Conservation (phyloP, 1,140 invertebrate species). For the Scylla paramamosain region DNA sequence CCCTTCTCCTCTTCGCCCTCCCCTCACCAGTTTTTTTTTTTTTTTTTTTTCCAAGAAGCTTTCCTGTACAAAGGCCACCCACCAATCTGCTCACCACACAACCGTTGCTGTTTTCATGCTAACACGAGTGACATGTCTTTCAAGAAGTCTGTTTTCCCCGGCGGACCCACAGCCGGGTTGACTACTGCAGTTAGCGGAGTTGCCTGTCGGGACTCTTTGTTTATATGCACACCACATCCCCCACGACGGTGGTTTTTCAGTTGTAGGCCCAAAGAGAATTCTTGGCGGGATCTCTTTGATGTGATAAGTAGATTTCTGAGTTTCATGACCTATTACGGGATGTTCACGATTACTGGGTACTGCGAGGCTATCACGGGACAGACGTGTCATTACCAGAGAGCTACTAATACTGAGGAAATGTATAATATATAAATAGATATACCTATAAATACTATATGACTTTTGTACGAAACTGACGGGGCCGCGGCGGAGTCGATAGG, state of each 20-base stretch:
- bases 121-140: slow-evolving; percentile 72
- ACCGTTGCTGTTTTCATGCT: slow-evolving; percentile 59
- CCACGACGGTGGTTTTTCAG: slow-evolving; percentile 59
- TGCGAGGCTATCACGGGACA: slow-evolving; percentile 31
- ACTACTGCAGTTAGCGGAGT: slow-evolving; percentile 44
- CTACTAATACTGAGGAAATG: slow-evolving; percentile 75
- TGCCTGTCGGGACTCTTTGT: slow-evolving; percentile 39
- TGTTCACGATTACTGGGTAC: slow-evolving; percentile 12
- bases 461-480: slow-evolving; percentile 64
- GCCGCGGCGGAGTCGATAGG: slow-evolving; percentile 26
- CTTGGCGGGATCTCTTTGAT: slow-evolving; percentile 69
- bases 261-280: slow-evolving; percentile 74
- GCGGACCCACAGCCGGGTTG: background rate
- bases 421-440: slow-evolving; percentile 74
- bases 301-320: slow-evolving; percentile 76
- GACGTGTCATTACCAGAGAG: slow-evolving; percentile 63
- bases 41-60: slow-evolving; percentile 55
- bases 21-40: background rate
- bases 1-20: background rate
- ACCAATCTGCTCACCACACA: slow-evolving; percentile 58
- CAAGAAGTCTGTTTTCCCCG: slow-evolving; percentile 50
- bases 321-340: slow-evolving; percentile 57
- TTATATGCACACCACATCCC: slow-evolving; percentile 62
- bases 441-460: slow-evolving; percentile 74
- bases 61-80: slow-evolving; percentile 68